Conservation (phyloP, 2,113 vertebrate genomes). For the Xiphophorus couchianus region DNA sequence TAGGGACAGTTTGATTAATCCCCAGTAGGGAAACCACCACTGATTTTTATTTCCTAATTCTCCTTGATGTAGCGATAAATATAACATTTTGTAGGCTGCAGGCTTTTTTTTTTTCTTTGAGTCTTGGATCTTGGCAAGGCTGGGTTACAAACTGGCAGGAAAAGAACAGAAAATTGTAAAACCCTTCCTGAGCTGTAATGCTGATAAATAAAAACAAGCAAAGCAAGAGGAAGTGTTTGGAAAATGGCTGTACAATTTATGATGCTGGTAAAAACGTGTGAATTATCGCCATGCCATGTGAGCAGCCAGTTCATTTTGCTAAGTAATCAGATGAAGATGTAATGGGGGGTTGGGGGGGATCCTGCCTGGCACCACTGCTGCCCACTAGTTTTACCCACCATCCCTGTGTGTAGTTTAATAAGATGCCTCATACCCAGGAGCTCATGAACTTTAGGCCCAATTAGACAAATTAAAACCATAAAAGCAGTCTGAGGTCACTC, state of each 20-base stretch:
- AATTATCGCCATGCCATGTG: slow-evolving; percentile 65
- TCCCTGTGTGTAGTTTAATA: slow-evolving; percentile 48
- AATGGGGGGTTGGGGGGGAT: slow-evolving; percentile 7
- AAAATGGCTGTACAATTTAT: slow-evolving; percentile 66
- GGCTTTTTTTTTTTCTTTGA: slow-evolving; percentile 14
- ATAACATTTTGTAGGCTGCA: slow-evolving; percentile 24
- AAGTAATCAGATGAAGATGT: slow-evolving; percentile 70
- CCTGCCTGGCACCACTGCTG: slow-evolving; percentile 17
- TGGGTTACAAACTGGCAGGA: background rate
- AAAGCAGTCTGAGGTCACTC: slow-evolving; percentile 35
- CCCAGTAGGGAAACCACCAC: background rate
- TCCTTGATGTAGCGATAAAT: slow-evolving; percentile 46
- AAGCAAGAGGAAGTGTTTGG: no score
- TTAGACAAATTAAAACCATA: slow-evolving; percentile 76
- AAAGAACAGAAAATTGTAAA: slow-evolving; percentile 45
- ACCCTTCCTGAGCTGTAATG: slow-evolving; percentile 43
- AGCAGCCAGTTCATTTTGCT: slow-evolving; percentile 71
- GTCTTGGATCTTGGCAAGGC: slow-evolving; percentile 21
- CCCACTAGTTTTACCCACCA: slow-evolving; percentile 46
- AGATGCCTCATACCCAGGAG: slow-evolving; percentile 54
- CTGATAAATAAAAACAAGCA: slow-evolving; percentile 64
- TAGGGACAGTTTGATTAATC: slow-evolving; percentile 51
- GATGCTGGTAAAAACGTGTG: slow-evolving; percentile 58
- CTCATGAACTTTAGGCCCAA: slow-evolving; percentile 58
- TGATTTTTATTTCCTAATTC: slow-evolving; percentile 39